A percentile compares a stretch with the other conserved stretches of the same genome.
These are phyloP conservation scores for Dryobates pubescens DNA, from an alignment of 2,797 vertebrate genomes.

Conservation along the genomic window DNA sequence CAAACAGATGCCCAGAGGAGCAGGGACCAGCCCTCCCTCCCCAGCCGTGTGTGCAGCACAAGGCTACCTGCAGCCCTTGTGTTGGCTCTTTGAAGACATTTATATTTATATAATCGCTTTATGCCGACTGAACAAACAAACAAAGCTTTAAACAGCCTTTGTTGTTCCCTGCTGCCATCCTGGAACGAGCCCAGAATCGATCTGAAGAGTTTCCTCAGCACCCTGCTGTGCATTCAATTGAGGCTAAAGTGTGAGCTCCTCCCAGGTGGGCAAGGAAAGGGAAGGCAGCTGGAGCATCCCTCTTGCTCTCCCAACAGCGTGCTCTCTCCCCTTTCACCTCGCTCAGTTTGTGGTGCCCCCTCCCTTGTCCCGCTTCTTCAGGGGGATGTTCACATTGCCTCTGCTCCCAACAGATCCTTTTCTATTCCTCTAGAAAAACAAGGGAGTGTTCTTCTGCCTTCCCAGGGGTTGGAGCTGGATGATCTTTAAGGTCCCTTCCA, in stretches of 20 bases:
- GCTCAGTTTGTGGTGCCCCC: background rate
- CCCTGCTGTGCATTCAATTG: background rate
- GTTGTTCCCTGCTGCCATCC: background rate
- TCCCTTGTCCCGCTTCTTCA: background rate
- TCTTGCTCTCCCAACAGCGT: background rate
- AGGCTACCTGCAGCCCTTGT: background rate
- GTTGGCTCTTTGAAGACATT: background rate
- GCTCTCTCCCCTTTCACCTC: background rate
- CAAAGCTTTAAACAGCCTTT: background rate
- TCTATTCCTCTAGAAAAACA: background rate
- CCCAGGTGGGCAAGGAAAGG: background rate
- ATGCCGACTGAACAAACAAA: constrained; percentile 13
- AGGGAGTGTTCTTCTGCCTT: background rate
- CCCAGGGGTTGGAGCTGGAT: too few species aligned
- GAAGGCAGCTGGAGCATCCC: background rate
- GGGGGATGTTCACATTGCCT: background rate
- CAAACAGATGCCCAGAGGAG: background rate
- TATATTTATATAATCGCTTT: background rate
- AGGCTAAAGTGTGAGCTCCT: background rate
- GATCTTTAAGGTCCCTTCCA: too few species aligned
- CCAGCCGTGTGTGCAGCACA: background rate
- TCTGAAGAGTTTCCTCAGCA: background rate
- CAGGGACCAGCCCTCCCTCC: background rate
- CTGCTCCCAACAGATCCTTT: background rate
- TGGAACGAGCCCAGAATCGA: background rate